Percentiles rank a stretch among this genome's conserved stretches.
phyloP scores from a whole-genome alignment of 2,113 vertebrate species.

The Riparia riparia region DNA sequence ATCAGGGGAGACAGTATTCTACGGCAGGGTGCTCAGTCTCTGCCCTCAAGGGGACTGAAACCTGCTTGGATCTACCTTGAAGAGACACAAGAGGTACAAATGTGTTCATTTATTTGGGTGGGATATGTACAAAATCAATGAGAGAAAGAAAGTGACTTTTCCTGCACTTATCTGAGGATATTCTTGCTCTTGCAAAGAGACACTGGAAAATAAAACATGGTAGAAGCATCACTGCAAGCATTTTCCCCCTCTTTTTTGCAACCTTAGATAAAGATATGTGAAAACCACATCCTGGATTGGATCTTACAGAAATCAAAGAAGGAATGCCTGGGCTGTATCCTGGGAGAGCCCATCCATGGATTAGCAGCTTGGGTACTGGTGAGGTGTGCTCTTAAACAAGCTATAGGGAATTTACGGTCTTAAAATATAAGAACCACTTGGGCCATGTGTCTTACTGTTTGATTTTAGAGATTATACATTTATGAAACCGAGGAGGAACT shows the following conservation, averaged over 20 bases:
- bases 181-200: background rate
- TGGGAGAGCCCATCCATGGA: fast-evolving
- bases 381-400: background rate
- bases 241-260: background rate
- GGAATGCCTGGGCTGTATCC: background rate
- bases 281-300: background rate
- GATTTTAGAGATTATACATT: background rate
- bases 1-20: background rate
- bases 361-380: background rate
- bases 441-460: background rate
- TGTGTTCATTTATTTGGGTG: background rate
- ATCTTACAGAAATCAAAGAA: background rate
- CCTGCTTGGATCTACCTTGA: background rate
- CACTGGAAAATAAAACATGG: fast-evolving
- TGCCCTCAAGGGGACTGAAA: background rate
- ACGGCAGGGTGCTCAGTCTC: background rate
- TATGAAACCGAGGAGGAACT: background rate
- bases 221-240: background rate
- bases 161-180: background rate
- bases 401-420: background rate
- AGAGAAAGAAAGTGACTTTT: background rate
- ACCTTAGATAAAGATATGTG: background rate
- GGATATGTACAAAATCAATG: background rate
- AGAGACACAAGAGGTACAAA: background rate
- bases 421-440: background rate